Evolutionary conservation across 1,140 invertebrate genomes (phyloP).

Genomic region (Zophobas morio): DNA sequence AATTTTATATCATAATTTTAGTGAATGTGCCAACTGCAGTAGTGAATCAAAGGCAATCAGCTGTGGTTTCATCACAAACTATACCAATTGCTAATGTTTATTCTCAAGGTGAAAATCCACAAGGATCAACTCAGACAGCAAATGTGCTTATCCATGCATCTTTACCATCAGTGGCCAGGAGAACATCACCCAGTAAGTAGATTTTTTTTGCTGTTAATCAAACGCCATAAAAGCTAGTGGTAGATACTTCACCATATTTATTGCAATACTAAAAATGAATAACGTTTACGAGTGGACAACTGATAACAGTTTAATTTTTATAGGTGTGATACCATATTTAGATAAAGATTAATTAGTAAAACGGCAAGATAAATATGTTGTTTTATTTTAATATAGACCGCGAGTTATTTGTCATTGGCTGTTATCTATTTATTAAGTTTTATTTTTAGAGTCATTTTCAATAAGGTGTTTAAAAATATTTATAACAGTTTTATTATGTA

Average conservation of each 20-base stretch:
- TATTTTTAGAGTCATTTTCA: slow-evolving; percentile 15
- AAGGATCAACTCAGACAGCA: slow-evolving; percentile 48
- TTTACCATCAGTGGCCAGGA: slow-evolving; percentile 56
- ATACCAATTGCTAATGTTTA: slow-evolving; percentile 65
- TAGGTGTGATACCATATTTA: too few species aligned
- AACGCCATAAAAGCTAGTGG: neutral
- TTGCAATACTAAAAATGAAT: too few species aligned
- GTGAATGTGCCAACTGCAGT: slow-evolving; percentile 63
- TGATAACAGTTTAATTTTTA: too few species aligned
- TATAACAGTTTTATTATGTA: slow-evolving; percentile 23
- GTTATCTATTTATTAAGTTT: slow-evolving; percentile 1
- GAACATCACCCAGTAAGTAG: slow-evolving; percentile 63
- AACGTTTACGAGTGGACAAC: too few species aligned
- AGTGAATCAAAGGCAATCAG: slow-evolving; percentile 61
- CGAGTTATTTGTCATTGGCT: neutral
- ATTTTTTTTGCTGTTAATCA: neutral
- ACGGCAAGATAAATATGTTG: neutral
- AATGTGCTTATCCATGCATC: slow-evolving; percentile 63
- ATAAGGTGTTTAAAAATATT: slow-evolving; percentile 22
- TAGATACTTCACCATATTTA: too few species aligned
- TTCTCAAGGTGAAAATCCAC: slow-evolving; percentile 60
- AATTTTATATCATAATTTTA: slow-evolving; percentile 50
- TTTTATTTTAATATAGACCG: neutral
- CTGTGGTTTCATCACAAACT: slow-evolving; percentile 61
- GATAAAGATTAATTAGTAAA: too few species aligned